These are phyloP conservation scores for Scomber scombrus DNA, from an alignment of 2,113 vertebrate genomes.

Conservation along the genomic window DNA sequence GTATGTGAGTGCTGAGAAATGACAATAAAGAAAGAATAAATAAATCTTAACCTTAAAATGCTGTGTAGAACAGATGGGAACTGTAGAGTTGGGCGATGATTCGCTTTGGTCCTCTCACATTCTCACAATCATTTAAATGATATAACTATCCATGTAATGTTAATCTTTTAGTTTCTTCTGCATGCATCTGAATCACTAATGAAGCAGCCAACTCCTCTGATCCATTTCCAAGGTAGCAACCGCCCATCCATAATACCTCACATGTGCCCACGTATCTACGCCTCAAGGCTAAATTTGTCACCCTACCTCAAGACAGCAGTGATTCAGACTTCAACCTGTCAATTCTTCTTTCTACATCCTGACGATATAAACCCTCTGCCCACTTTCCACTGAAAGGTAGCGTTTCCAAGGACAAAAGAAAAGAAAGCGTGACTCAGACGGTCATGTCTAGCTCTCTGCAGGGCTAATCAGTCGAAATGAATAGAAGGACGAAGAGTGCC, in stretches of 20 bases:
- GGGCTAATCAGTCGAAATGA: conserved; percentile 2
- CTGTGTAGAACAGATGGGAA: too few species aligned
- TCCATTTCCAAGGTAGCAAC: background rate
- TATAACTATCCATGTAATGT: too few species aligned
- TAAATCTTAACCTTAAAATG: too few species aligned
- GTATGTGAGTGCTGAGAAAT: too few species aligned
- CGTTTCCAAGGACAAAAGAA: conserved; percentile 33
- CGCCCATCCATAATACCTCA: background rate
- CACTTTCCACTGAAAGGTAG: conserved; percentile 36
- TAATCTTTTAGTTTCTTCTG: too few species aligned
- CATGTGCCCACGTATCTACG: background rate
- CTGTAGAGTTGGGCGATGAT: too few species aligned
- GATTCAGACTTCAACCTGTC: conserved; percentile 35
- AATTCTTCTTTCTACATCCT: background rate
- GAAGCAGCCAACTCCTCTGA: background rate
- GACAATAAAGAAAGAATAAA: too few species aligned
- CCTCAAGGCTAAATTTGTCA: conserved; percentile 35
- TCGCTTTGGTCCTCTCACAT: too few species aligned
- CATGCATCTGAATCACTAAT: background rate
- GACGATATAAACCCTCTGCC: conserved; percentile 22
- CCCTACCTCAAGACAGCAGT: conserved; percentile 11
- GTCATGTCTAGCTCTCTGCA: conserved; percentile 1
- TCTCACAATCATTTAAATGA: too few species aligned
- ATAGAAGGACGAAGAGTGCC: background rate
- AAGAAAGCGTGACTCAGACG: conserved; percentile 47